Percentiles rank a stretch among this genome's conserved stretches.
These are phyloP conservation scores for Lerista edwardsae DNA, from an alignment of 2,797 vertebrate genomes.

Conservation along the genomic window DNA sequence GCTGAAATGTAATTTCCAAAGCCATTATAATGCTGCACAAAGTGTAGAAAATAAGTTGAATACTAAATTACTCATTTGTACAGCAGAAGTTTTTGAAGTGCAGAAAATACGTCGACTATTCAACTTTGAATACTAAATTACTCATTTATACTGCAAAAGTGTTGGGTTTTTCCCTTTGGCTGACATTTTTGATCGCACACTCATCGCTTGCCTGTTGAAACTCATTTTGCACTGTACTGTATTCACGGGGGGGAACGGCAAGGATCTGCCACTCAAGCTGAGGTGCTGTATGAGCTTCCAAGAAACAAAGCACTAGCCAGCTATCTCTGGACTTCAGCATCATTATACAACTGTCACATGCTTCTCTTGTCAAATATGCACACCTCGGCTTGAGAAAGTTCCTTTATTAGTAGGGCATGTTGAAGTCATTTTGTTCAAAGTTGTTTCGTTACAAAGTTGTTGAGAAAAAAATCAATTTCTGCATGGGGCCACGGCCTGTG, in stretches of 20 bases:
- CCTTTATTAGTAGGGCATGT: not conserved
- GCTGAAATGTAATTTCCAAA: constrained; percentile 53
- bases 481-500: too few species aligned
- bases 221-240: constrained; percentile 3
- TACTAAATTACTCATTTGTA: constrained; percentile 34
- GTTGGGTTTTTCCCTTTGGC: not conserved
- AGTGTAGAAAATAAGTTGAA: constrained; percentile 41
- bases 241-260: not conserved
- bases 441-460: too few species aligned
- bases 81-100: constrained; percentile 30
- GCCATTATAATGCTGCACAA: constrained; percentile 29
- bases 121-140: constrained; percentile 15
- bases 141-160: constrained; percentile 29
- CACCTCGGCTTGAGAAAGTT: not conserved
- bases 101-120: constrained; percentile 39
- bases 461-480: too few species aligned
- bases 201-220: not conserved
- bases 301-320: not conserved
- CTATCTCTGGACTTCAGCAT: not conserved
- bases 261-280: not conserved
- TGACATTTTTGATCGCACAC: constrained; percentile 41
- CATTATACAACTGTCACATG: not conserved
- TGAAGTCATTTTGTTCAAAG: too few species aligned
- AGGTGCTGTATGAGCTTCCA: not conserved
- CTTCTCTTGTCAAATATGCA: not conserved